Base-by-base conservation (phyloP, 2,888 invertebrate genomes). In the Acanthosoma haemorrhoidale region DNA sequence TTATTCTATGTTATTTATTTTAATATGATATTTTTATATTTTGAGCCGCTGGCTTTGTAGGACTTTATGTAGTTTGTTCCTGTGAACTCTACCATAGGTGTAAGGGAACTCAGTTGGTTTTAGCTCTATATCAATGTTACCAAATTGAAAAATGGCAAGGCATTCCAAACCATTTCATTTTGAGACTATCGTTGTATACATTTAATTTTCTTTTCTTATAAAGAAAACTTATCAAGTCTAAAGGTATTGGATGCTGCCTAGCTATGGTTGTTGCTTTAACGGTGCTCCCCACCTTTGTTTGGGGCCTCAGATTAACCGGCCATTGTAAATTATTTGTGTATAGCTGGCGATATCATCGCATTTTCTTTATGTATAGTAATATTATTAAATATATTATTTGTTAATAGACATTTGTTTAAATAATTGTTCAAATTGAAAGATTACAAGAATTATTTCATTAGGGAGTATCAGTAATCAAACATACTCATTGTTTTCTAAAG, bases 391-490 rank as follows among this genome's bases (percentile, higher is more conserved):
- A 34, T 67, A 57, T 51, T 67, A 57, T 34, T 57, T 57, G 57
- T 57, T 57, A 67, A 67, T 67, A 57, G 57, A 25, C 57, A 57
- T 67, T 36, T 36, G 34, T 67, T 67, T 67, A 57, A 43, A 57
- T 67, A 67, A 57, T 67, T 67, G 51, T 51, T 51, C 34, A 67
- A 67, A 57, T 21, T 36, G 18, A 31, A 51, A 67, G 21, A 31
- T 67, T 67, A 34, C 25, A 34, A 32, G 11, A 31, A 21, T 57
- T 57, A 21, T 34, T 57, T 67, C 60, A 60, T 60, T 67, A 64
- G 64, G 67, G 67, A 67, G 57, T 67, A 67, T 67, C 67, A 67
- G 67, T 67, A 67, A 57, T 67, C 67, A 57, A 67, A 67, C 57
- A 36, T 67, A 32, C 51, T 43, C 25, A 57, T 67, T 67, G 36